phyloP scores from a whole-genome alignment of 2,113 vertebrate genomes.

The Amphilophus citrinellus region DNA sequence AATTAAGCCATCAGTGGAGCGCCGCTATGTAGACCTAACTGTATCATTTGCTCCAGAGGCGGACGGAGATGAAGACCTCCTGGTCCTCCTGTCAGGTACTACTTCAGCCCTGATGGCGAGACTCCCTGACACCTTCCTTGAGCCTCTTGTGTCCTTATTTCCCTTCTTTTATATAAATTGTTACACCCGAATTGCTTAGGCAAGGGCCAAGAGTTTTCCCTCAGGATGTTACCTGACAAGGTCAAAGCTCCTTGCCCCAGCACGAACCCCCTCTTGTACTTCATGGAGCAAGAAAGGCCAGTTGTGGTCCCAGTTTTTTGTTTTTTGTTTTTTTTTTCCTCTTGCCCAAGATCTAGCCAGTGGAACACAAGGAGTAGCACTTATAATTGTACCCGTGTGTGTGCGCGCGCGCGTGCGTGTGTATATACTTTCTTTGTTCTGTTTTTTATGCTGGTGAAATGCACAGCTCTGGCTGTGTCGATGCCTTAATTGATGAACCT shows the following conservation, averaged over 20 bases:
- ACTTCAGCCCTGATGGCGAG: constrained; percentile 86
- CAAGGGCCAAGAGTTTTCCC: constrained; percentile 50
- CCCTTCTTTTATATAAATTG: constrained; percentile 52
- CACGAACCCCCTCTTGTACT: constrained; percentile 24
- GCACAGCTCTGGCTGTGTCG: constrained; percentile 61
- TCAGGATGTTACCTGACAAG: constrained; percentile 19
- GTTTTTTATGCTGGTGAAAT: constrained; percentile 69
- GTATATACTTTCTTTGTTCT: constrained; percentile 67
- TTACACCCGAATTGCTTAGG: constrained; percentile 37
- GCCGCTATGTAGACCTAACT: constrained; percentile 96
- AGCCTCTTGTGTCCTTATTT: constrained; percentile 70
- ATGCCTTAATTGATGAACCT: constrained; percentile 75
- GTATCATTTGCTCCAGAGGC: constrained; percentile 94
- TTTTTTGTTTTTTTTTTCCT: not conserved
- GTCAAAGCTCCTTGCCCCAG: constrained; percentile 44
- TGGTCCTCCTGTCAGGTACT: constrained; percentile 96
- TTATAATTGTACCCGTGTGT: constrained; percentile 64
- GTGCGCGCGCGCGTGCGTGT: constrained; percentile 20
- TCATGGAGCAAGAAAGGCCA: constrained; percentile 38
- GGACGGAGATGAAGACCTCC: constrained; percentile 94
- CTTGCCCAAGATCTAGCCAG: constrained; percentile 42
- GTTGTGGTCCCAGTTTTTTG: constrained; percentile 16
- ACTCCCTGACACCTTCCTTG: constrained; percentile 62
- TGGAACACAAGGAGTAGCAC: constrained; percentile 70
- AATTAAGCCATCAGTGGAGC: constrained; percentile 91